Percentiles rank a stretch among this genome's conserved stretches.
phyloP scores from a whole-genome alignment of 2,888 invertebrate species.

The Caradrina kadenii region DNA sequence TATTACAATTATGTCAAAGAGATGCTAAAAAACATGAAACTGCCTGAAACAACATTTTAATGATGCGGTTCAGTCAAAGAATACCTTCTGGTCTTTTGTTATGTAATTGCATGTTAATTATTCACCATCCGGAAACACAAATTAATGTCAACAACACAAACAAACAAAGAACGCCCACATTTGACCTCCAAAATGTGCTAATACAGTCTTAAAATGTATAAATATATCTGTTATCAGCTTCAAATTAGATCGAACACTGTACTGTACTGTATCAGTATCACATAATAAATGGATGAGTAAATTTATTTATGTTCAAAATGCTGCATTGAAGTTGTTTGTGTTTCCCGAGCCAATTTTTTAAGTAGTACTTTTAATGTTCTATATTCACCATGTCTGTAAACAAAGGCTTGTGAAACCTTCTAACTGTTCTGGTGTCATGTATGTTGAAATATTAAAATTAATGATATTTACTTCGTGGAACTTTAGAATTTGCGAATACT shows the following conservation, averaged over 20 bases:
- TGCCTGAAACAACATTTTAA: background rate
- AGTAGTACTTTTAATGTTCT: background rate
- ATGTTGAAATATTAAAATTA: conserved; percentile 4
- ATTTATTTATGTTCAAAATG: conserved; percentile 21
- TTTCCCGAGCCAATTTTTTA: conserved; percentile 43
- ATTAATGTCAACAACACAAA: conserved; percentile 21
- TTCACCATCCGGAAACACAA: conserved; percentile 14
- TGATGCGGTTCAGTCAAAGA: background rate
- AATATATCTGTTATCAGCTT: conserved; percentile 38
- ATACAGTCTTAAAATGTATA: conserved; percentile 16
- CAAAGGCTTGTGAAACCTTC: background rate
- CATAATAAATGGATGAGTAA: conserved; percentile 20
- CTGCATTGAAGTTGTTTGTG: conserved; percentile 32
- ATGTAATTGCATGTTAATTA: conserved; percentile 5
- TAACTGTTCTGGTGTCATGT: background rate
- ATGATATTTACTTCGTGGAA: conserved; percentile 1
- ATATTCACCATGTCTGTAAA: conserved; percentile 27
- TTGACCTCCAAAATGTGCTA: conserved; percentile 55
- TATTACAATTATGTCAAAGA: background rate
- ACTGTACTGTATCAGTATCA: conserved; percentile 27
- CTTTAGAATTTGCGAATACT: conserved; percentile 1
- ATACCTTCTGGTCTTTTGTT: background rate
- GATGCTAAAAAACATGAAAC: no score
- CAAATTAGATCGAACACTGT: conserved; percentile 38
- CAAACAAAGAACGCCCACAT: conserved; percentile 34